Evolutionary conservation across 2,113 vertebrate genomes (phyloP).

Genomic region (Gobio gobio): DNA sequence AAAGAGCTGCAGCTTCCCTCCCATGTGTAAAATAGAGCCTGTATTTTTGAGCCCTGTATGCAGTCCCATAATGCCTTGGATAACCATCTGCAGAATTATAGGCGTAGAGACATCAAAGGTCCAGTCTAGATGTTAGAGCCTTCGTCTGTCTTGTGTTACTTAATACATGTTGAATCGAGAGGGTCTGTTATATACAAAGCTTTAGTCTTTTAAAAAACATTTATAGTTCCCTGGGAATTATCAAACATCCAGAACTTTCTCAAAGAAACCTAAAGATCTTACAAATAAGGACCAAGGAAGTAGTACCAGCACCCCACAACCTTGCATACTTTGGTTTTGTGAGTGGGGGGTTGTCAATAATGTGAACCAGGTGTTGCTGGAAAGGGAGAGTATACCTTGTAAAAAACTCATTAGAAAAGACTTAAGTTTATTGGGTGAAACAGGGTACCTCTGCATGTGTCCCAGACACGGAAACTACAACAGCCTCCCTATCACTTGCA

Average conservation of each 20-base stretch:
- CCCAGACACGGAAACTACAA: constrained; percentile 53
- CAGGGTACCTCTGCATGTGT: constrained; percentile 55
- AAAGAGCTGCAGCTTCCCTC: not conserved
- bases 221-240: constrained; percentile 1
- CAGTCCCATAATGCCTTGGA: not conserved
- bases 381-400: constrained; percentile 67
- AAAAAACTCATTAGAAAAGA: constrained; percentile 73
- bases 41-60: not conserved
- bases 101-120: constrained; percentile 58
- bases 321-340: constrained; percentile 25
- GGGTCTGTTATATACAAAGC: constrained; percentile 61
- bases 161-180: constrained; percentile 53
- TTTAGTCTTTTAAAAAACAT: constrained; percentile 17
- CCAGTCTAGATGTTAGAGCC: constrained; percentile 59
- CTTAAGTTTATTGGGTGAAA: constrained; percentile 60
- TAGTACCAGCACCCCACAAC: not conserved
- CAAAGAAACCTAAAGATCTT: constrained; percentile 9
- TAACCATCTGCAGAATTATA: constrained; percentile 50
- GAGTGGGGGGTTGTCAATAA: constrained; percentile 69
- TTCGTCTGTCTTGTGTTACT: constrained; percentile 54
- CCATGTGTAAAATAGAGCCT: constrained; percentile 11
- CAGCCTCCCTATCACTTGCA: constrained; percentile 47
- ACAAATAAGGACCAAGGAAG: not conserved
- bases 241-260: not conserved
- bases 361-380: constrained; percentile 71